phyloP scores from a whole-genome alignment of 2,797 vertebrate species.

The Sebastes minor region DNA sequence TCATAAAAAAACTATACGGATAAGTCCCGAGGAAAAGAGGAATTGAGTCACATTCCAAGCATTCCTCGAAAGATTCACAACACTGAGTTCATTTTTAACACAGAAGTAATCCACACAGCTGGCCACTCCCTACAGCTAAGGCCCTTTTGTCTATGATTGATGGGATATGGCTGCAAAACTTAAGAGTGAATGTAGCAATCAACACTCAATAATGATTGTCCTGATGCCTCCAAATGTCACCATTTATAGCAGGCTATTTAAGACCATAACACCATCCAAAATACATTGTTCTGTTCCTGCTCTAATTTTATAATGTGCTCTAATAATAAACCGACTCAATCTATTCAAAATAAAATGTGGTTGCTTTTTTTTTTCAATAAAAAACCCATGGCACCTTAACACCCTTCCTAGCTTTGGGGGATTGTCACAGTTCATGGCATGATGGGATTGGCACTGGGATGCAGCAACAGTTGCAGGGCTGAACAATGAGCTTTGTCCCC shows the following conservation, averaged over 20 bases:
- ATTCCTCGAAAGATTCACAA: conserved; percentile 18
- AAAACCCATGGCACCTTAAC: conserved; percentile 28
- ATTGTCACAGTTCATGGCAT: conserved; percentile 66
- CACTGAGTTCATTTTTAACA: not conserved
- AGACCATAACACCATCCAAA: not conserved
- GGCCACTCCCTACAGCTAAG: not conserved
- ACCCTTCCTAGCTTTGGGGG: conserved; percentile 41
- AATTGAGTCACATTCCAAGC: not conserved
- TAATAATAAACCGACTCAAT: not conserved
- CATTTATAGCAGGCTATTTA: not conserved
- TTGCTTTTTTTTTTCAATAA: not conserved
- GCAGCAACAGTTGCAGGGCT: conserved; percentile 63
- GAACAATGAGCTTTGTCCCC: conserved; percentile 48
- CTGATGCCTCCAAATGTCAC: not conserved
- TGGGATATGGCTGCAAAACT: not conserved
- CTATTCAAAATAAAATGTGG: conserved; percentile 13
- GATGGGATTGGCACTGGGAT: conserved; percentile 64
- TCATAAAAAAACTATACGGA: not conserved
- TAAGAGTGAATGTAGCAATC: not conserved
- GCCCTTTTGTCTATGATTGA: not conserved
- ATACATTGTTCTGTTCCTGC: not conserved
- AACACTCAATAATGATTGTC: not conserved
- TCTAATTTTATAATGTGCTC: not conserved
- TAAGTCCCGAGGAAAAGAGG: not conserved
- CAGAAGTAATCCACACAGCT: not conserved